These are phyloP conservation scores for Drosophila jambulina DNA, from an alignment of 1,140 invertebrate species.

Conservation along the genomic window DNA sequence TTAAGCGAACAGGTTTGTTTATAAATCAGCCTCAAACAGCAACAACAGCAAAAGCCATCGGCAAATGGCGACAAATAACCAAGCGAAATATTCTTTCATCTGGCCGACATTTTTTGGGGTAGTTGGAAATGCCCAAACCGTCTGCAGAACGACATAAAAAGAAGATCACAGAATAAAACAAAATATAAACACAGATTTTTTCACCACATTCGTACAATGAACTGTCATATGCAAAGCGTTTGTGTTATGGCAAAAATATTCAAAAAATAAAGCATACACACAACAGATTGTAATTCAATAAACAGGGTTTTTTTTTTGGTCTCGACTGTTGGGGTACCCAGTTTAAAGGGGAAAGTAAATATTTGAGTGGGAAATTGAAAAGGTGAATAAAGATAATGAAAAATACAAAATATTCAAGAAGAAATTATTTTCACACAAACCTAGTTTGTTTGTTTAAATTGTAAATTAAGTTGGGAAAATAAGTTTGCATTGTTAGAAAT, in stretches of 20 bases:
- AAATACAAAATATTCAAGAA: neutral
- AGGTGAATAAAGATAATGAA: neutral
- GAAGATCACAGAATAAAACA: constrained; percentile 24
- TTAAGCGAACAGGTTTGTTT: constrained; percentile 67
- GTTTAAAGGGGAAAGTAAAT: neutral
- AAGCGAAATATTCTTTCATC: constrained; percentile 57
- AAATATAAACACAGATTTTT: constrained; percentile 34
- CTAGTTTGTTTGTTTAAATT: neutral
- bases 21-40: constrained; percentile 52
- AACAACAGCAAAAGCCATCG: constrained; percentile 1
- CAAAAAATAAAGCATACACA: constrained; percentile 10
- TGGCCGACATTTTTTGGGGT: constrained; percentile 29
- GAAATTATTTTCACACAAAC: neutral
- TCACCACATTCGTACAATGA: constrained; percentile 38
- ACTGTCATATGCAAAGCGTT: constrained; percentile 40
- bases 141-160: constrained; percentile 16
- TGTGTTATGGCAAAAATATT: constrained; percentile 35
- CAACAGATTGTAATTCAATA: neutral
- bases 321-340: neutral
- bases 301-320: neutral
- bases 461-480: neutral
- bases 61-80: constrained; percentile 63
- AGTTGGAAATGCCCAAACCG: constrained; percentile 39
- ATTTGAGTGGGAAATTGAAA: neutral
- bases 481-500: neutral